Evolutionary conservation across 92 coral and sea anemone genomes (phyloP).

Genomic region (Parazoanthus atlanticus): DNA sequence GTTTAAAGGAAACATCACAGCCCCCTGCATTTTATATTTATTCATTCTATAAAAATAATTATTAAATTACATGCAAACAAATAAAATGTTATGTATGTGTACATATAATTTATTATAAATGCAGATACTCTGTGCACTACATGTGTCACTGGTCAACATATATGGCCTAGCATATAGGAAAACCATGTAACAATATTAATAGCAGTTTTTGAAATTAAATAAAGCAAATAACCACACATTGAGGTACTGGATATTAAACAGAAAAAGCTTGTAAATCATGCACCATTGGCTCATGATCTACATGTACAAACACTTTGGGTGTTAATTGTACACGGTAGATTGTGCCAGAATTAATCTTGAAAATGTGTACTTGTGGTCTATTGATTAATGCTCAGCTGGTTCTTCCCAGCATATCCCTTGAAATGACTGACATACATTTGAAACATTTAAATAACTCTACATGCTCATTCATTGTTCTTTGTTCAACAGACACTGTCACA

Average conservation of each 20-base stretch:
- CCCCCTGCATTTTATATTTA: neutral
- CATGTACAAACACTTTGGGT: neutral
- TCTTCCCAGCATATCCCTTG: neutral
- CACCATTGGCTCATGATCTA: neutral
- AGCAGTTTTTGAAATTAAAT: neutral
- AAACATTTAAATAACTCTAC: neutral
- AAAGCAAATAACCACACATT: neutral
- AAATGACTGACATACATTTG: neutral
- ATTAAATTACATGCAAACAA: neutral
- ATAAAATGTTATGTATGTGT: neutral
- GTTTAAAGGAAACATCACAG: slow-evolving; percentile 9
- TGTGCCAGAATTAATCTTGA: neutral
- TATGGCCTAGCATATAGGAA: neutral
- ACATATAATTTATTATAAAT: neutral
- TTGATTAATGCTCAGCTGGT: neutral
- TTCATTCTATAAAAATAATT: neutral
- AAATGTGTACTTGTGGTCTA: neutral
- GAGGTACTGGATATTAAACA: neutral
- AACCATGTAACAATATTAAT: no score
- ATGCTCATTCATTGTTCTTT: neutral
- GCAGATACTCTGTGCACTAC: neutral
- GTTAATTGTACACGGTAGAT: neutral
- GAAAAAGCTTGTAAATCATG: neutral
- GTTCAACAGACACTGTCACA: slow-evolving; percentile 11
- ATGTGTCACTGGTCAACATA: neutral